Evolutionary conservation across 2,113 vertebrate genomes (phyloP).

Genomic region (Nesospiza acunhae): DNA sequence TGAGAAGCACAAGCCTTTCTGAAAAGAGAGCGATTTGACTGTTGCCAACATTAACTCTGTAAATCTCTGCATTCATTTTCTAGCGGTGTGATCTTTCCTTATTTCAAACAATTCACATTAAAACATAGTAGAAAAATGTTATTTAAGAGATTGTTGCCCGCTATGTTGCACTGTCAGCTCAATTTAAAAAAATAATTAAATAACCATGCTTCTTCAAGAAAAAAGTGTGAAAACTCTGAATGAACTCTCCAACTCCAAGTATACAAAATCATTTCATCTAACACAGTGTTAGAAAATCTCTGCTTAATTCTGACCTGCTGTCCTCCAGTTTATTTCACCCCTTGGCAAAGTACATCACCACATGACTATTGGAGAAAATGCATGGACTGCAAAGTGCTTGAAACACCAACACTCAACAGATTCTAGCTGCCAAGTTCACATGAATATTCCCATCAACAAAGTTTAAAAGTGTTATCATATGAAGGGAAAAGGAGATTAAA

Average conservation of each 20-base stretch:
- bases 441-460: not conserved
- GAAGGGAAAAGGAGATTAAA: not conserved
- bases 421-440: constrained; percentile 18
- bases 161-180: not conserved
- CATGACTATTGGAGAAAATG: constrained; percentile 45
- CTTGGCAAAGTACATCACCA: constrained; percentile 46
- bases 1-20: not conserved
- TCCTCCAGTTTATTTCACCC: constrained; percentile 19
- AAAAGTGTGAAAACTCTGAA: constrained; percentile 53
- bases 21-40: not conserved
- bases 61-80: not conserved
- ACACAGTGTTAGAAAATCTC: constrained; percentile 48
- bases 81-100: not conserved
- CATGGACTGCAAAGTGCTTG: constrained; percentile 36
- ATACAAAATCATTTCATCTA: constrained; percentile 62
- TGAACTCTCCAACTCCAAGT: constrained; percentile 57
- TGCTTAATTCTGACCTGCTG: constrained; percentile 29
- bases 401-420: constrained; percentile 44
- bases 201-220: constrained; percentile 43
- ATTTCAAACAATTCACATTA: not conserved
- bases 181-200: not conserved
- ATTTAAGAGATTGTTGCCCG: not conserved
- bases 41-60: not conserved
- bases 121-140: not conserved
- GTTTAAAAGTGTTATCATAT: not conserved